Conservation (phyloP, 2,888 invertebrate genomes). For the Aricia artaxerxes region DNA sequence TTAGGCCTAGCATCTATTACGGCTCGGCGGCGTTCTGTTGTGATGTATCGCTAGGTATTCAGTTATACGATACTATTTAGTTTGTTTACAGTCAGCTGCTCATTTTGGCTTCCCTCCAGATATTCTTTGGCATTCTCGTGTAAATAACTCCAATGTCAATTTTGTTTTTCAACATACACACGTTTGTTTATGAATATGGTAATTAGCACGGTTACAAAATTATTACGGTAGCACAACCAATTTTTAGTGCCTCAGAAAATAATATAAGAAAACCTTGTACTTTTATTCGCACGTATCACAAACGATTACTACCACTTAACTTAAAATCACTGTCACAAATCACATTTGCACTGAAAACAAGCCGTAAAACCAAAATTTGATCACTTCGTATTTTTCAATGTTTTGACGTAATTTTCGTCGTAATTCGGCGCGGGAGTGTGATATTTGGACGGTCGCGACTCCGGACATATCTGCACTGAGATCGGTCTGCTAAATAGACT, state of each 20-base stretch:
- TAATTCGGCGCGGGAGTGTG: conserved; percentile 53
- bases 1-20: conserved; percentile 44
- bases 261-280: background rate
- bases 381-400: background rate
- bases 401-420: conserved; percentile 41
- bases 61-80: conserved; percentile 60
- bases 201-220: conserved; percentile 36
- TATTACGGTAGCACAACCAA: conserved; percentile 3
- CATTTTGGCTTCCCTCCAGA: conserved; percentile 66
- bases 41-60: conserved; percentile 48
- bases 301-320: background rate
- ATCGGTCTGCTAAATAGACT: conserved; percentile 73
- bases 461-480: conserved; percentile 78
- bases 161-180: conserved; percentile 68
- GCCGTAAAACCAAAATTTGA: background rate
- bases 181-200: conserved; percentile 37
- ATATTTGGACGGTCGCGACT: conserved; percentile 67
- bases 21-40: conserved; percentile 42
- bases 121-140: conserved; percentile 65
- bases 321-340: conserved; percentile 11
- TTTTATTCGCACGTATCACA: background rate
- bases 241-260: background rate
- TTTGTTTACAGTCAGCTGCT: conserved; percentile 79
- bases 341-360: background rate
- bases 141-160: conserved; percentile 77